A percentile compares a stretch with the other conserved stretches of the same genome.
These are phyloP conservation scores for Atethmia centrago DNA, from an alignment of 2,888 invertebrate genomes.

Conservation along the genomic window DNA sequence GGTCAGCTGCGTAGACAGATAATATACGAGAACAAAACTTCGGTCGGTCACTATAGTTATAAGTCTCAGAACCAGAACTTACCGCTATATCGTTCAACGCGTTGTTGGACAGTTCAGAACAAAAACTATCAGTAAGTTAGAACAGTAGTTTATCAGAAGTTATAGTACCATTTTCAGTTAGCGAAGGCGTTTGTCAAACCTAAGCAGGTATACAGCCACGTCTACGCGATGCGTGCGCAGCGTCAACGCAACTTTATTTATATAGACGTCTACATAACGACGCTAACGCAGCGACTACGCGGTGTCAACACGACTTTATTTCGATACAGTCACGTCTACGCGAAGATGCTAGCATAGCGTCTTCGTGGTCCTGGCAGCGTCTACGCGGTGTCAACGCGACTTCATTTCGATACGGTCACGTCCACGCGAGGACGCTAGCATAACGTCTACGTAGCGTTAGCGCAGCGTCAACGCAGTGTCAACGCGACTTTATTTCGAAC, in stretches of 20 bases:
- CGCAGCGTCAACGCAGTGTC: background rate
- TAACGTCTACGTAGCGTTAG: too few species aligned
- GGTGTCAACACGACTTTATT: too few species aligned
- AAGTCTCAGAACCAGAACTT: too few species aligned
- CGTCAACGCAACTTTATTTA: too few species aligned
- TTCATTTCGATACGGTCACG: background rate
- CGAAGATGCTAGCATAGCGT: background rate
- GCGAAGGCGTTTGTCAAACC: background rate
- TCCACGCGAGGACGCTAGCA: too few species aligned
- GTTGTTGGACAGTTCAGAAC: constrained; percentile 2
- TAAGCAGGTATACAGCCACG: background rate
- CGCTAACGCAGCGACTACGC: too few species aligned
- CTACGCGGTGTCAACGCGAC: too few species aligned
- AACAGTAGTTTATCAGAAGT: background rate
- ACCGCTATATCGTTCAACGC: background rate
- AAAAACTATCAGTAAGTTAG: background rate
- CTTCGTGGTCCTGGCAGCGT: background rate
- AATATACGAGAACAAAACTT: too few species aligned
- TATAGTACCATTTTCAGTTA: background rate
- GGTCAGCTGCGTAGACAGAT: too few species aligned
- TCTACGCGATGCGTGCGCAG: too few species aligned
- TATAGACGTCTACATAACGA: too few species aligned
- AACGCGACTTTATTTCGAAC: background rate
- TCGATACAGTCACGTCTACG: background rate
- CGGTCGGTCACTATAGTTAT: too few species aligned